These are phyloP conservation scores for Coleophora deauratella DNA, from an alignment of 2,888 invertebrate genomes.

Conservation along the genomic window DNA sequence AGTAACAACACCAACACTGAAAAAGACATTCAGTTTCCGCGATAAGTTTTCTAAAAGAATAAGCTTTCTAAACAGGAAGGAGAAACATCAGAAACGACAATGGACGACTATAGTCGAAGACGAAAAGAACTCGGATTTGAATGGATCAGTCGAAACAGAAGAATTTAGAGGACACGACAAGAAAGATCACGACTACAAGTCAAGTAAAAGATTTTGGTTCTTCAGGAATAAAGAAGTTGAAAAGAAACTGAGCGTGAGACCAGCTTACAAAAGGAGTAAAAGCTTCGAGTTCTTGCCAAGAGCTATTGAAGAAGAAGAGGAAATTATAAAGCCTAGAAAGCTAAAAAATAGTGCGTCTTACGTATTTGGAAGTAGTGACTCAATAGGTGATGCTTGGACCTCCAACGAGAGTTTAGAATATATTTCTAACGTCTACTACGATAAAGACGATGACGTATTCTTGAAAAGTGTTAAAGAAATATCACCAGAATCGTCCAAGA, in stretches of 20 bases:
- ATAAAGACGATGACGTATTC: conserved; percentile 46
- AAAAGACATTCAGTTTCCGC: conserved; percentile 61
- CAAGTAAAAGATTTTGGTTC: conserved; percentile 58
- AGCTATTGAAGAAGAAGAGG: conserved; percentile 43
- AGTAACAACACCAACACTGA: conserved; percentile 37
- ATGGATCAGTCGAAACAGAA: conserved; percentile 4
- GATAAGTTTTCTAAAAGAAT: conserved; percentile 49
- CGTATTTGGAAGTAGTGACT: conserved; percentile 46
- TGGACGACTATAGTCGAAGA: conserved; percentile 43
- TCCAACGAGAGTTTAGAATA: conserved; percentile 57
- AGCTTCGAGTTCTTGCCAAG: conserved; percentile 63
- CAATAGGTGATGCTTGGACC: conserved; percentile 49
- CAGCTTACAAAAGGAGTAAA: conserved; percentile 55
- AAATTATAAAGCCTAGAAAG: conserved; percentile 16
- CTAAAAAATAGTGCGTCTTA: conserved; percentile 41
- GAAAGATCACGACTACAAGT: conserved; percentile 41
- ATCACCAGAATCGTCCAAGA: conserved; percentile 38
- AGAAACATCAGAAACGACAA: conserved; percentile 38
- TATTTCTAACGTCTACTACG: conserved; percentile 50
- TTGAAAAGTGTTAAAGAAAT: conserved; percentile 54
- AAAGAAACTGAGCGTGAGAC: conserved; percentile 32
- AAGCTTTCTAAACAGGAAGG: conserved; percentile 48
- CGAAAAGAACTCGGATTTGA: conserved; percentile 20
- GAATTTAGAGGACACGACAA: conserved; percentile 23
- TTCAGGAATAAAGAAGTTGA: conserved; percentile 49